Evolutionary conservation across 2,888 invertebrate species (phyloP), one percentile per base, ranked within the genome.

Genomic region (Anoplius nigerrimus): DNA sequence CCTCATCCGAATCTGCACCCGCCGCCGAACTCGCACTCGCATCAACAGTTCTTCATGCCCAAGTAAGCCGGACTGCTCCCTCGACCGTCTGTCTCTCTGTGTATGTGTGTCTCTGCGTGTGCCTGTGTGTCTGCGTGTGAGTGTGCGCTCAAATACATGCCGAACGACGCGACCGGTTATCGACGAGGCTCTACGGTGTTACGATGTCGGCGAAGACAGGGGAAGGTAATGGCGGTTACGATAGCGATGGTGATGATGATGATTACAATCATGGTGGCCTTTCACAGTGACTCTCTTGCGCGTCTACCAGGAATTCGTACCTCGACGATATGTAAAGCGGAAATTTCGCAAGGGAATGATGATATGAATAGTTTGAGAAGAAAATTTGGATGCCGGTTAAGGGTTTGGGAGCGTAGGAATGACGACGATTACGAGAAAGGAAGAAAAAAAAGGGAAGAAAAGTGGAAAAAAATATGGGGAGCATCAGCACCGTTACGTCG

Each of bases 41-140:
- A 89, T 82, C 89, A 89, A 72, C 90, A 90, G 74, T 89, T 89
- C 75, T 90, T 90, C 81, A 89, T 90, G 84, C 89, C 89, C 75
- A 90, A 90, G 81, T 89, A 85, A 85, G n/a, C n/a, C n/a, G n/a
- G n/a, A 74, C 24, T 63, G 54, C 48, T 48, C 56, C 65, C 42
- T 63, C 53, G 62, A 68, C 54, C 43, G 58, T 16, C n/a, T n/a
- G n/a, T 48, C 66, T 70, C 59, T 68, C 42, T 42, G n/a, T n/a
- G n/a, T n/a, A n/a, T n/a, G n/a, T n/a, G n/a, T n/a, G n/a, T n/a
- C n/a, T n/a, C n/a, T 70, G 78, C 57, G 34, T 13, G 1, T 34
- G 11, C 34, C 34, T 13, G 34, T 34, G 6, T 6, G 2, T 27
- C 27, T 27, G 27, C 27, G 27, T 6, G n/a, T n/a, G n/a, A n/a